Conservation (phyloP, 2,113 vertebrate genomes). For the Chlorodrepanis virens region DNA sequence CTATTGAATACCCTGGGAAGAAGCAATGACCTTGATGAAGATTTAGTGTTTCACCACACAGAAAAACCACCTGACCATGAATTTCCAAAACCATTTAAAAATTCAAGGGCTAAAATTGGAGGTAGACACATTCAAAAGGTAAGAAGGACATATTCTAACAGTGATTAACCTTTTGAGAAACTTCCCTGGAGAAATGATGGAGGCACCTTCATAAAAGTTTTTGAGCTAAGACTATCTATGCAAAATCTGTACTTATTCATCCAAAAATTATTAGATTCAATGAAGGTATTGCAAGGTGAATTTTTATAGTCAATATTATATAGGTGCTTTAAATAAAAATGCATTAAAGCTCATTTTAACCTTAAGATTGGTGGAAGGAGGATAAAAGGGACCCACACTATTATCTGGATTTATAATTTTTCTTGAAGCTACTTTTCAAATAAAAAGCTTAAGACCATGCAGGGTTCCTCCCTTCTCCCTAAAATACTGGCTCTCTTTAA, state of each 20-base stretch:
- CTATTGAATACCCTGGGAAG: neutral
- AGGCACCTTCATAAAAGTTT: constrained; percentile 5
- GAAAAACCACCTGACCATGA: neutral
- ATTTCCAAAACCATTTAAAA: constrained; percentile 23
- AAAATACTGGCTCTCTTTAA: neutral
- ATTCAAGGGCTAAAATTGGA: neutral
- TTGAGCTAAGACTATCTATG: constrained; percentile 11
- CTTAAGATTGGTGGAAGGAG: neutral
- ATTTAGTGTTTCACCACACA: neutral
- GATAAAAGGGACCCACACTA: neutral
- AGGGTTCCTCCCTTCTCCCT: neutral
- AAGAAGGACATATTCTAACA: neutral
- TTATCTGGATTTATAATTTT: neutral
- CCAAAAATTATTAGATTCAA: constrained; percentile 29
- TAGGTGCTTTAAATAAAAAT: neutral
- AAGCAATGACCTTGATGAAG: constrained; percentile 16
- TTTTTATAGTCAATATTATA: constrained; percentile 38
- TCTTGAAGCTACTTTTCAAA: neutral
- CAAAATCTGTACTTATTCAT: constrained; percentile 28
- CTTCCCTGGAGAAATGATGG: neutral
- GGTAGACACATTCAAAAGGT: neutral
- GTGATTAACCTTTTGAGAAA: constrained; percentile 40
- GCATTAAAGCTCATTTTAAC: constrained; percentile 2
- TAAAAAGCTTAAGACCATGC: neutral
- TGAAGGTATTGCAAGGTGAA: constrained; percentile 45